Evolutionary conservation across 2,888 invertebrate species (phyloP), one percentile per base, ranked within the genome.

Genomic region (Apeira syringaria): DNA sequence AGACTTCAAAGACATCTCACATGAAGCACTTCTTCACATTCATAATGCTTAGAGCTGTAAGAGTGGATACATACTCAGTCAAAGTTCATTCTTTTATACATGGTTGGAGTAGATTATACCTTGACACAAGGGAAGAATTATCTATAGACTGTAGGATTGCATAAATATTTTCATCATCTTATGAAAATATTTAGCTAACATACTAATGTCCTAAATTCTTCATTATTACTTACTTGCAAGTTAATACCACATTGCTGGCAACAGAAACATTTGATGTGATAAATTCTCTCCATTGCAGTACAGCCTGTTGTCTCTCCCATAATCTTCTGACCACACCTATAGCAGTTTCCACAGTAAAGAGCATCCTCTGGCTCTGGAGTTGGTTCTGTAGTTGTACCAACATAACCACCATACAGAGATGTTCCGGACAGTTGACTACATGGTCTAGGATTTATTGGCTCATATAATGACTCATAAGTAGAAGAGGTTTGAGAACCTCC

Each of bases 281-380:
- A 99, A 41, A 99, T 94, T 79, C 98, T 96, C 66, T 98, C 98
- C 97, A 99, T 98, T 0, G 99, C 99, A 0, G 98, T 98, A 69
- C 99, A 99, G 0, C 99, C 99, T 18, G 96, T 97, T 12, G 96
- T 97, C 82, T 98, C 98, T 0, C 97, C 98, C 68, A 98, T 94
- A 35, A 99, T 97, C 75, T 96, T 96, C 63, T 96, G 95, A 0
- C 96, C 95, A 83, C 99, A 99, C 64, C 96, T 95, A 31, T 95
- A 95, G 75, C 99, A 99, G 64, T 96, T 94, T 0, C 98, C 98
- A 80, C 94, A 95, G 60, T 93, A 94, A 57, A 96, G 91, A 2
- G 82, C 95, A 46, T 93, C 93, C 35, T 91, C 90, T 6, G 92
- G 92, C 50, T 94, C 93, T 28, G 94, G 94, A 89, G 96, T 95